Evolutionary conservation across 2,797 vertebrate genomes (phyloP).

Genomic region (Antrozous pallidus): DNA sequence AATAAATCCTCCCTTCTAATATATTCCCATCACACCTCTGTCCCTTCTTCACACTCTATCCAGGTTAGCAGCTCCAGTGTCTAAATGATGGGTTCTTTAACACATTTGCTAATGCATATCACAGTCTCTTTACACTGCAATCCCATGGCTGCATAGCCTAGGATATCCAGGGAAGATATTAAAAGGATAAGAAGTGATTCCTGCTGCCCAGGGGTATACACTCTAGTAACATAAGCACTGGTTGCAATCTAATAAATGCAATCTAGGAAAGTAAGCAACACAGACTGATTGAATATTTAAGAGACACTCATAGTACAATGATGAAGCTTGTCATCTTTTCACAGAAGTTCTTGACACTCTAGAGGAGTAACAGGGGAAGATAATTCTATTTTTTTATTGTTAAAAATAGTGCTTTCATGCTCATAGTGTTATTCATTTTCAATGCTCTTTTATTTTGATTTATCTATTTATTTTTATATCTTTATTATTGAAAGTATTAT

Average conservation of each 20-base stretch:
- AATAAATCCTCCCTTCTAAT: neutral
- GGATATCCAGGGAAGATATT: neutral
- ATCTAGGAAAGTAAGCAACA: neutral
- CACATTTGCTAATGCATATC: neutral
- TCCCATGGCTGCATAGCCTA: neutral
- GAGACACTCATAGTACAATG: neutral
- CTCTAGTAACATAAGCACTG: neutral
- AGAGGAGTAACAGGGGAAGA: constrained; percentile 56
- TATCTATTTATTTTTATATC: too few species aligned
- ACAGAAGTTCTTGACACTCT: constrained; percentile 60
- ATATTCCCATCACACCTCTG: neutral
- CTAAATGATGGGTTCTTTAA: neutral
- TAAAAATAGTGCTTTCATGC: constrained; percentile 64
- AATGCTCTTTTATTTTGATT: neutral
- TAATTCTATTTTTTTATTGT: constrained; percentile 56
- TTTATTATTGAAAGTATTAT: too few species aligned
- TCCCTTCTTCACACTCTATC: neutral
- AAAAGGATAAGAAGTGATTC: neutral
- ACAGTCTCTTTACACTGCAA: neutral
- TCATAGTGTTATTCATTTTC: constrained; percentile 14
- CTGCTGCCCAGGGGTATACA: neutral
- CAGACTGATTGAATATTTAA: neutral
- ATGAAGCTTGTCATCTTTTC: constrained; percentile 60
- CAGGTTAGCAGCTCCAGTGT: neutral
- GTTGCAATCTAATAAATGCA: neutral